A percentile compares a stretch with the other conserved stretches of the same genome.
Evolutionary conservation across 2,888 invertebrate species (phyloP).

Genomic region (Cacoxenus indagator): DNA sequence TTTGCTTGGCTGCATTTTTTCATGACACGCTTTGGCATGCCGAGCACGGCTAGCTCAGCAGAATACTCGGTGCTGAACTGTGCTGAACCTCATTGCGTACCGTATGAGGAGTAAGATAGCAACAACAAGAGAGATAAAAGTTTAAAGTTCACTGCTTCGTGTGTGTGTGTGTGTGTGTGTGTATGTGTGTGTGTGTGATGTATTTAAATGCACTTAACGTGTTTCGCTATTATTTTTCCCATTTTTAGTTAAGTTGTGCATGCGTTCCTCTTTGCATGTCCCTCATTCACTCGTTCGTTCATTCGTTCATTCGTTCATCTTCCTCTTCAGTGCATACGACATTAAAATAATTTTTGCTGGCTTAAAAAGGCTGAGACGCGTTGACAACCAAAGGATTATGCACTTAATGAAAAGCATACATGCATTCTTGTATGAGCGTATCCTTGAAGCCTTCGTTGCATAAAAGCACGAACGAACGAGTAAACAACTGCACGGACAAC

Average conservation of each 20-base stretch:
- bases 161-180: too few species aligned
- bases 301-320: too few species aligned
- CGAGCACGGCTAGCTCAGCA: neutral
- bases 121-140: neutral
- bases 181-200: too few species aligned
- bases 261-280: neutral
- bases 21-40: constrained; percentile 1
- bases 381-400: constrained; percentile 54
- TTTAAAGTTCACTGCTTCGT: neutral
- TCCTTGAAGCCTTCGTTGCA: neutral
- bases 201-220: constrained; percentile 19
- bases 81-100: too few species aligned
- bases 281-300: neutral
- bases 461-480: neutral
- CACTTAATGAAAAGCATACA: constrained; percentile 64
- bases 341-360: constrained; percentile 58
- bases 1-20: too few species aligned
- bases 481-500: neutral
- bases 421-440: neutral
- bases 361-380: constrained; percentile 45
- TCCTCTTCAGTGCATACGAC: neutral
- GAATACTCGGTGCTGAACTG: neutral
- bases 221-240: neutral
- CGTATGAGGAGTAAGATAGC: neutral
- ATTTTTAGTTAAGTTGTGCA: neutral